Percentiles rank a stretch among this genome's conserved stretches.
phyloP scores from a whole-genome alignment of 2,797 vertebrate species.

The Petrocephalus schoutedeni region DNA sequence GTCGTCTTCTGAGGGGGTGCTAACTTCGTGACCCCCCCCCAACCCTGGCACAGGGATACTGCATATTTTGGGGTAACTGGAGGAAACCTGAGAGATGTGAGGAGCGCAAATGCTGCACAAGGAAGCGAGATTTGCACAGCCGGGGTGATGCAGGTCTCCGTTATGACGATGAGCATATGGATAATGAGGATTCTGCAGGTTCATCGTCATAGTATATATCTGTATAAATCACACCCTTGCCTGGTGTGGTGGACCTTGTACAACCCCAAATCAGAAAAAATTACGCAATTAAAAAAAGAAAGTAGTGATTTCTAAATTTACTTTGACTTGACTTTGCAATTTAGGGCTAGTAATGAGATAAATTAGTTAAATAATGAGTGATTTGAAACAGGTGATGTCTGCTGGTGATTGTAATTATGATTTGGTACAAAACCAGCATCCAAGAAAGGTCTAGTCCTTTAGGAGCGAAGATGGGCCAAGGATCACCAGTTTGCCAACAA shows the following conservation, averaged over 20 bases:
- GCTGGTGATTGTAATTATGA: too few relatives aligned
- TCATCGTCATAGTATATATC: background rate
- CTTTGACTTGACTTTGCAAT: too few relatives aligned
- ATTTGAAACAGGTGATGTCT: too few relatives aligned
- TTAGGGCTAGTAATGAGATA: too few relatives aligned
- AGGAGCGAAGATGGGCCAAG: too few relatives aligned
- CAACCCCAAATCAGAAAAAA: too few relatives aligned
- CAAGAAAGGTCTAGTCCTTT: too few relatives aligned
- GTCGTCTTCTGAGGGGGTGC: background rate
- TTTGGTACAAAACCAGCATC: too few relatives aligned
- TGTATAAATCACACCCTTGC: background rate
- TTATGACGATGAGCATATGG: background rate
- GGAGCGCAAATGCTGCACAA: background rate
- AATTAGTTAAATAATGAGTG: too few relatives aligned
- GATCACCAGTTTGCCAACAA: too few relatives aligned
- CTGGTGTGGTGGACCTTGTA: background rate
- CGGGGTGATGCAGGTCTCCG: background rate
- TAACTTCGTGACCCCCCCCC: background rate
- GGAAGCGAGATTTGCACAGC: background rate
- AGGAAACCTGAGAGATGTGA: background rate
- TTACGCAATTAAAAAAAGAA: too few relatives aligned
- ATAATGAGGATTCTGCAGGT: background rate
- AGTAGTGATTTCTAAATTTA: too few relatives aligned
- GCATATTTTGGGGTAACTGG: background rate
- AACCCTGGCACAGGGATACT: background rate